Base-by-base conservation (phyloP, 1,140 invertebrate genomes). In the Nylanderia fulva region DNA sequence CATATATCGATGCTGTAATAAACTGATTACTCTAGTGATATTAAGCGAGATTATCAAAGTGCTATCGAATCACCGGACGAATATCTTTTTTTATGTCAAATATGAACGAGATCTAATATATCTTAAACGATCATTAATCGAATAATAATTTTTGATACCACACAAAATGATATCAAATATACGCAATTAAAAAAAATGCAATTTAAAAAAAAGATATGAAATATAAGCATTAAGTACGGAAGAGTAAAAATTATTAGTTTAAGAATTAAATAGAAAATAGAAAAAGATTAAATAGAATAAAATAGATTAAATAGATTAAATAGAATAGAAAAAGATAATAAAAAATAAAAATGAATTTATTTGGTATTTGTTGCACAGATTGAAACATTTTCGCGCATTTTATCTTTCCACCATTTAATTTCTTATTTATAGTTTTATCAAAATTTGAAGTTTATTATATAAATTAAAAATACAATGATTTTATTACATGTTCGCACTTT, bases 21-120 rank as follows among this genome's bases (percentile, higher is more conserved):
- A 72, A 56, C n/a, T 72, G 48, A 29, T 72, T 72, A 72, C 29
- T 72, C 27, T 54, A 54, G 13, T 6, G 48, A 56, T 56, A 36
- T 52, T 72, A 36, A 56, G 48, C 3, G 45, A 56, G n/a, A 54
- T 54, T 72, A 56, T 69, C 15, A 69, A 48, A 48, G 45, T 68
- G 21, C 39, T 68, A 45, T 71, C n/a, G 13, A 33, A 72, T 72
- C 33, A n/a, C 7, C 11, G 29, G 5, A n/a, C 5, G 52, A 72
- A 72, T 54, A 72, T 72, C 29, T 72, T 56, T 72, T 48, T 5
- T 33, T 18, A 42, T 18, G 11, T 36, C 33, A 33, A 54, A 21
- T 72, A 56, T 56, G 36, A 72, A 72, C 8, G 48, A 52, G 42
- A 33, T 36, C n/a, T 36, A 56, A 54, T 52, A n/a, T 45, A 27